Percentiles rank a stretch among this genome's conserved stretches.
Conservation (phyloP, 1,140 invertebrate genomes). For the Heliconius melpomene region DNA sequence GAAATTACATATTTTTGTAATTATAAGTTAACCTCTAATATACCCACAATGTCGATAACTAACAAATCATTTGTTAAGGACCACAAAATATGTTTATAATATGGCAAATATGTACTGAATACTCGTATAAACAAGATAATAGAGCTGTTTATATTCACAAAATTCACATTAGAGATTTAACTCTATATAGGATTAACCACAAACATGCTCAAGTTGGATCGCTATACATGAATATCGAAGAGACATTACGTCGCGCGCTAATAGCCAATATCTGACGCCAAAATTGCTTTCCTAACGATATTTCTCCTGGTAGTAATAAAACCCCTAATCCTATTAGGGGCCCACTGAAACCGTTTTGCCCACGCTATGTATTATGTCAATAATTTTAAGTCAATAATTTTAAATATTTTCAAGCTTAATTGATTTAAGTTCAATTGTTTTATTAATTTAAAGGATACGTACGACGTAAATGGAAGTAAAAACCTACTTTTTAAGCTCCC, state of each 20-base stretch:
- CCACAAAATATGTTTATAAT: slow-evolving; percentile 19
- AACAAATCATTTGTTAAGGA: not conserved
- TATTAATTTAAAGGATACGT: not conserved
- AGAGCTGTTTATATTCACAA: slow-evolving; percentile 23
- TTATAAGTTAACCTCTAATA: no score
- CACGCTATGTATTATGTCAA: slow-evolving; percentile 27
- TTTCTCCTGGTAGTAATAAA: slow-evolving; percentile 77
- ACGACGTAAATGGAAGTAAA: no score
- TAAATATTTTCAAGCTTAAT: not conserved
- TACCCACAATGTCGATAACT: no score
- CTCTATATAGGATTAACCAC: slow-evolving; percentile 52
- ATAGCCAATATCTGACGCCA: slow-evolving; percentile 77
- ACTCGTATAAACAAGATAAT: slow-evolving; percentile 9
- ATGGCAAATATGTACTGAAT: slow-evolving; percentile 6
- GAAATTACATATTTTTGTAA: no score
- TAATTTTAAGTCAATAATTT: slow-evolving; percentile 27
- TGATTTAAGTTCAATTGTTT: not conserved
- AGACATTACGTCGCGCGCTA: slow-evolving; percentile 69
- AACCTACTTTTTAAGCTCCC: no score
- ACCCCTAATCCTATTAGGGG: slow-evolving; percentile 73
- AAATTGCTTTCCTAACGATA: slow-evolving; percentile 79
- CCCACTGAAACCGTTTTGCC: slow-evolving; percentile 59
- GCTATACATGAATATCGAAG: slow-evolving; percentile 68
- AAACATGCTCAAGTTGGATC: slow-evolving; percentile 63
- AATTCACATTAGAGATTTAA: slow-evolving; percentile 36